Percentiles rank a stretch among this genome's conserved stretches.
Conservation (phyloP, 2,888 invertebrate species). For the Drosophila multiciliata region DNA sequence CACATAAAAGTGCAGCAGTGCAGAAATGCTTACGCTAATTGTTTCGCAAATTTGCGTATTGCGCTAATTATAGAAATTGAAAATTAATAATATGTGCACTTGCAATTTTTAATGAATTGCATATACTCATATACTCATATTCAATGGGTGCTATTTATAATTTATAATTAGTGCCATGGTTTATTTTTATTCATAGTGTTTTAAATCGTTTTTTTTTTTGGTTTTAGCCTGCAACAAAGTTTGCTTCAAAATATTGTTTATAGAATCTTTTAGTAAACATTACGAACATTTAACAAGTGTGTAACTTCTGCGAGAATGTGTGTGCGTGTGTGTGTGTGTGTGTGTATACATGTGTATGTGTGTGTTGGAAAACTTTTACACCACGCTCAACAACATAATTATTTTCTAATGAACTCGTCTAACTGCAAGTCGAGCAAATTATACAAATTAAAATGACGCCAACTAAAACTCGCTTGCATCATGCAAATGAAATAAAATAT, state of each 20-base stretch:
- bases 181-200: slow-evolving; percentile 28
- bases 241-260: slow-evolving; percentile 13
- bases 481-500: slow-evolving; percentile 36
- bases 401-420: slow-evolving; percentile 58
- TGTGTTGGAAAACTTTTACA: slow-evolving; percentile 39
- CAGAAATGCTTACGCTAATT: slow-evolving; percentile 69
- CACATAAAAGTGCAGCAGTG: slow-evolving; percentile 78
- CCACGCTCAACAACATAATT: slow-evolving; percentile 45
- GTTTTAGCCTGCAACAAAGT: slow-evolving; percentile 33
- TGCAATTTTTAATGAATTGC: slow-evolving; percentile 41
- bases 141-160: slow-evolving; percentile 33
- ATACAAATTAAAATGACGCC: slow-evolving; percentile 58
- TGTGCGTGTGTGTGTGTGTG: slow-evolving; percentile 12
- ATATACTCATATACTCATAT: slow-evolving; percentile 13
- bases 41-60: slow-evolving; percentile 52
- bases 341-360: slow-evolving; percentile 14
- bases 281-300: slow-evolving; percentile 51
- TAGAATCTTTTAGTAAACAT: slow-evolving; percentile 18
- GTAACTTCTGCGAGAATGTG: slow-evolving; percentile 11
- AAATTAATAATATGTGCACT: slow-evolving; percentile 41
- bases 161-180: slow-evolving; percentile 20
- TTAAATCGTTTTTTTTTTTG: slow-evolving; percentile 20
- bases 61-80: slow-evolving; percentile 43
- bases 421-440: slow-evolving; percentile 48
- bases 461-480: slow-evolving; percentile 34